Conservation (phyloP, 2,797 vertebrate species). For the Kryptolebias ocellatus region DNA sequence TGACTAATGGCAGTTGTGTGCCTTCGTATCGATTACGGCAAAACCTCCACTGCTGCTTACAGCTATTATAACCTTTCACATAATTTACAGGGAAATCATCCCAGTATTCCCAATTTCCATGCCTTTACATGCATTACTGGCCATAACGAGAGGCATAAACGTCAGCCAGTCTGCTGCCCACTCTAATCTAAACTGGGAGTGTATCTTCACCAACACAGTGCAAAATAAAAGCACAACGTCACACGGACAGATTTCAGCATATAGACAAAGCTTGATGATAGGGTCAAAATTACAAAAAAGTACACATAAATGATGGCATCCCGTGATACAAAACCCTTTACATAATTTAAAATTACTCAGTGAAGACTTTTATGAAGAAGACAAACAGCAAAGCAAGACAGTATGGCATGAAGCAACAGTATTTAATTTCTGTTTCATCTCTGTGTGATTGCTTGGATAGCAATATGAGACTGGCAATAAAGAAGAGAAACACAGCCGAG, state of each 20-base stretch:
- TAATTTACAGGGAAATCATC: slow-evolving; percentile 63
- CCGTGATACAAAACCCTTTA: slow-evolving; percentile 15
- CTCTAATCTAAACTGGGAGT: slow-evolving; percentile 21
- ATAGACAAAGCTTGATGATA: slow-evolving; percentile 41
- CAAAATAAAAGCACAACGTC: slow-evolving; percentile 46
- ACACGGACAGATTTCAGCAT: slow-evolving; percentile 41
- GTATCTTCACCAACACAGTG: slow-evolving; percentile 31
- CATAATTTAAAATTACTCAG: slow-evolving; percentile 18
- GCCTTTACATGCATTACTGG: slow-evolving; percentile 59
- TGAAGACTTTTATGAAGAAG: slow-evolving; percentile 22
- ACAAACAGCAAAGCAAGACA: slow-evolving; percentile 48
- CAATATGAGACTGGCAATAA: slow-evolving; percentile 2
- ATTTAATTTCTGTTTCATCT: slow-evolving; percentile 38
- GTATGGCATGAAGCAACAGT: slow-evolving; percentile 18
- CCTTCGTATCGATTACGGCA: slow-evolving; percentile 59
- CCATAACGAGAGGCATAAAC: slow-evolving; percentile 3
- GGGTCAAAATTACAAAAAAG: slow-evolving; percentile 43
- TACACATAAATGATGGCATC: slow-evolving; percentile 18
- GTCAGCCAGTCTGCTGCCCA: slow-evolving; percentile 27
- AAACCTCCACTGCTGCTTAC: slow-evolving; percentile 51
- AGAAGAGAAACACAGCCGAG: not conserved
- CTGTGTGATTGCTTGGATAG: slow-evolving; percentile 43
- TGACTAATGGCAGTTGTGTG: slow-evolving; percentile 60
- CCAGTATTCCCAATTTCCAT: slow-evolving; percentile 44
- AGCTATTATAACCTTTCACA: slow-evolving; percentile 50